Percentiles rank a stretch among this genome's conserved stretches.
phyloP scores from a whole-genome alignment of 2,113 vertebrate genomes.

The Salvelinus fontinalis region DNA sequence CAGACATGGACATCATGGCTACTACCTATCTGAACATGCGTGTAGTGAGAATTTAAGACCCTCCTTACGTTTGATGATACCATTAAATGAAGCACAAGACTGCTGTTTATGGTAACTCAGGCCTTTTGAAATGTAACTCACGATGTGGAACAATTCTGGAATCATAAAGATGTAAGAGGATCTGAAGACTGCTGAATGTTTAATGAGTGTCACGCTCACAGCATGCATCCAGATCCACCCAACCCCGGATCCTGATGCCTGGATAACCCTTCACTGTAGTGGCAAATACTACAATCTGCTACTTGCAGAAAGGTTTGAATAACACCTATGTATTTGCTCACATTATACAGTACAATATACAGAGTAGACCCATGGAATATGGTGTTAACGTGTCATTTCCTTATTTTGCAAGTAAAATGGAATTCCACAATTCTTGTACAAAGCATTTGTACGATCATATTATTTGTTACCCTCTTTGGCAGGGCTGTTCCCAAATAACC shows the following conservation, averaged over 20 bases:
- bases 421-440: not conserved
- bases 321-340: too few relatives aligned
- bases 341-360: not conserved
- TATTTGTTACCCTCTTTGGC: not conserved
- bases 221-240: not conserved
- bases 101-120: not conserved
- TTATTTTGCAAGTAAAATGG: not conserved
- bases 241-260: not conserved
- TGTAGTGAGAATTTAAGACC: constrained; percentile 3
- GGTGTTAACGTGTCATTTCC: not conserved
- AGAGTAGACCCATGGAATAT: not conserved
- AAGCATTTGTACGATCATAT: not conserved
- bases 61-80: not conserved
- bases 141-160: too few relatives aligned
- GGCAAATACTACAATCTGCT: too few relatives aligned
- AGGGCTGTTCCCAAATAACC: constrained; percentile 2
- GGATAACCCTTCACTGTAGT: not conserved
- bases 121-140: not conserved
- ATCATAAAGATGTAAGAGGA: not conserved
- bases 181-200: not conserved
- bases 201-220: not conserved
- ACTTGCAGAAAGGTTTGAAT: too few relatives aligned
- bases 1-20: not conserved
- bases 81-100: not conserved
- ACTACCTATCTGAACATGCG: not conserved